Evolutionary conservation across 2,113 vertebrate species (phyloP).

Genomic region (Antennarius striatus): DNA sequence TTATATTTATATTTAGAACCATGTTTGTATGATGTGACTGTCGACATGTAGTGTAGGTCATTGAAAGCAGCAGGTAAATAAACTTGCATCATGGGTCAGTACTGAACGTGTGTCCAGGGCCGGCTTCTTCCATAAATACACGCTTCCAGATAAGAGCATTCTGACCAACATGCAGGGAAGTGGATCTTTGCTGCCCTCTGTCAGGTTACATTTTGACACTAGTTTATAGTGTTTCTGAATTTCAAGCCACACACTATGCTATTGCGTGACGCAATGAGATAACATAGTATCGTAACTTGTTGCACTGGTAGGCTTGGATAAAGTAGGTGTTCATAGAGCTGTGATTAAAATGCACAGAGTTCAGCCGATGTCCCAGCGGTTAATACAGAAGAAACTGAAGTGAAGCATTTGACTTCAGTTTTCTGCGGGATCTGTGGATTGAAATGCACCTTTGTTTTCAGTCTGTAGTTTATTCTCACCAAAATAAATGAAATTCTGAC

Average conservation of each 20-base stretch:
- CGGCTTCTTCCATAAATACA: conserved; percentile 10
- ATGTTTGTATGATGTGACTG: not conserved
- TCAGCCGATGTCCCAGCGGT: too few relatives aligned
- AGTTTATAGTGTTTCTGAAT: not conserved
- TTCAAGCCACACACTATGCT: not conserved
- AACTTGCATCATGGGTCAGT: not conserved
- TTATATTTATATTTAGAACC: not conserved
- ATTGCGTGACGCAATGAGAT: conserved; percentile 1
- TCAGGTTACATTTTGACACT: conserved; percentile 18
- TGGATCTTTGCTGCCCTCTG: conserved; percentile 73
- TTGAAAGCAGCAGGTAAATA: not conserved
- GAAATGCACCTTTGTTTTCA: not conserved
- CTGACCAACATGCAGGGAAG: not conserved
- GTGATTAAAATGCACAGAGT: too few relatives aligned
- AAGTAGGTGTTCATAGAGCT: too few relatives aligned
- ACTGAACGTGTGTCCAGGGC: not conserved
- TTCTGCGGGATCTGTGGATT: not conserved
- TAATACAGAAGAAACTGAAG: too few relatives aligned
- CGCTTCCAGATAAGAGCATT: not conserved
- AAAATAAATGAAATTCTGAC: conserved; percentile 3
- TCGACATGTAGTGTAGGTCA: conserved; percentile 1
- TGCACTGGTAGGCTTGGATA: too few relatives aligned
- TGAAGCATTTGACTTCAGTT: not conserved
- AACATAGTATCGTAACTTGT: too few relatives aligned
- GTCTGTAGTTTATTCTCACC: conserved; percentile 1